These are phyloP conservation scores for Mesembrinibis cayennensis DNA, from an alignment of 2,113 vertebrate species.

Conservation along the genomic window DNA sequence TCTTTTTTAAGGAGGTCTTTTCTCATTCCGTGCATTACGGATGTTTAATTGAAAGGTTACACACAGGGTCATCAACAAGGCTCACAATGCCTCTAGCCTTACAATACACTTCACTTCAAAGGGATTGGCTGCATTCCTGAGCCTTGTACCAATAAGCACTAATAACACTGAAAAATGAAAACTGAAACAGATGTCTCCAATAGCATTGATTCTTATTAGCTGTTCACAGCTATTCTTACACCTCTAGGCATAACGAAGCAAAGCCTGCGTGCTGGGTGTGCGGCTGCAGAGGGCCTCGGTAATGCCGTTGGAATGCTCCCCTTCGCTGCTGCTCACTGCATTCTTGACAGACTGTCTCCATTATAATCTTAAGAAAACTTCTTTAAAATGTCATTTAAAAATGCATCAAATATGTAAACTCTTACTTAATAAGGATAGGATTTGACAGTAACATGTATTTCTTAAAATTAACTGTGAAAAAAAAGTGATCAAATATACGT, in stretches of 20 bases:
- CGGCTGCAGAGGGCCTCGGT: conserved; percentile 31
- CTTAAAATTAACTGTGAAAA: neutral
- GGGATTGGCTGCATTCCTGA: conserved; percentile 79
- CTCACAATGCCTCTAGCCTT: conserved; percentile 78
- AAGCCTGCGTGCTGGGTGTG: conserved; percentile 68
- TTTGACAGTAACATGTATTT: neutral
- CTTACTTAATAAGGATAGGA: neutral
- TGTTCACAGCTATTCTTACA: conserved; percentile 76
- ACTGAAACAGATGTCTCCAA: conserved; percentile 86
- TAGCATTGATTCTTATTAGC: conserved; percentile 79
- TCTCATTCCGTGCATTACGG: conserved; percentile 29
- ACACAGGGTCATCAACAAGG: conserved; percentile 78
- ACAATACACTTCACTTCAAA: conserved; percentile 82
- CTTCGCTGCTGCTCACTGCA: conserved; percentile 15
- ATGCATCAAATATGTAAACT: conserved; percentile 28
- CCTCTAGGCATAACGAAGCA: conserved; percentile 72
- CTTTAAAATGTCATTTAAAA: conserved; percentile 62
- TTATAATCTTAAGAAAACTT: conserved; percentile 48
- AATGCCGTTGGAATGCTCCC: conserved; percentile 63
- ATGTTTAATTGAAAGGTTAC: conserved; percentile 78
- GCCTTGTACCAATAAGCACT: conserved; percentile 85
- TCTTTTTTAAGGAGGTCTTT: neutral
- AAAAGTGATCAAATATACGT: neutral
- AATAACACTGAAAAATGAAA: conserved; percentile 88
- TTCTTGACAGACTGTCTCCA: conserved; percentile 68